Evolutionary conservation across 2,113 vertebrate genomes (phyloP), one percentile per base, ranked within the genome.

Genomic region (Alligator sinensis): DNA sequence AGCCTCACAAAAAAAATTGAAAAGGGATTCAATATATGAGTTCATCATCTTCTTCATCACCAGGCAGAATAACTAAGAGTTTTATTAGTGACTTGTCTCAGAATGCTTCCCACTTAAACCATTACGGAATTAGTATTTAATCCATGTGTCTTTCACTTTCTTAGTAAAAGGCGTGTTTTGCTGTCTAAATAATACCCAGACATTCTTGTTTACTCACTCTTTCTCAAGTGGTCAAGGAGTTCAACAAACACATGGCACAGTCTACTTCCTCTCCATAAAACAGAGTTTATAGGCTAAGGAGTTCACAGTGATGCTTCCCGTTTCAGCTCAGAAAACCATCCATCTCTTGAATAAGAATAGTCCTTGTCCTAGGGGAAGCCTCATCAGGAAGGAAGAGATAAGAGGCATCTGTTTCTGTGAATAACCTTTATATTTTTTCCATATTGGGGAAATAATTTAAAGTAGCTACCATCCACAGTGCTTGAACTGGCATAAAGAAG

Each of bases 291-390:
- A 93, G 88, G 90, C 91, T 93, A 96, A 76, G 90, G 86, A 94
- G 93, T 93, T 96, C 91, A 96, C 76, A 94, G 87, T 72, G 84
- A 89, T 88, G 57, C 86, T 91, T 97, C 96, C 96, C 90, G 92
- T 94, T 80, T 79, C 87, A 92, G 91, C 84, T 86, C 96, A 91
- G 80, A 93, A 96, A 97, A 97, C 95, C 83, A 94, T 90, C 80
- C 74, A 91, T 77, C 60, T 87, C 64, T 93, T 88, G 77, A 93
- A 75, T 86, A 91, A 94, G 38, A 96, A 87, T 70, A 86, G 68
- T 66, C 59, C 83, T 94, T 89, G 63, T 77, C 90, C 80, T 79
- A 59, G 88, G 62, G 72, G 77, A 92, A 92, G 24, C 54, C 72
- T 91, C 18, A 75, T 27, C 84, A 95, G 92, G 94, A 97, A 96